Evolutionary conservation across 2,888 invertebrate genomes (phyloP).

Genomic region (Euplagia quadripunctaria): DNA sequence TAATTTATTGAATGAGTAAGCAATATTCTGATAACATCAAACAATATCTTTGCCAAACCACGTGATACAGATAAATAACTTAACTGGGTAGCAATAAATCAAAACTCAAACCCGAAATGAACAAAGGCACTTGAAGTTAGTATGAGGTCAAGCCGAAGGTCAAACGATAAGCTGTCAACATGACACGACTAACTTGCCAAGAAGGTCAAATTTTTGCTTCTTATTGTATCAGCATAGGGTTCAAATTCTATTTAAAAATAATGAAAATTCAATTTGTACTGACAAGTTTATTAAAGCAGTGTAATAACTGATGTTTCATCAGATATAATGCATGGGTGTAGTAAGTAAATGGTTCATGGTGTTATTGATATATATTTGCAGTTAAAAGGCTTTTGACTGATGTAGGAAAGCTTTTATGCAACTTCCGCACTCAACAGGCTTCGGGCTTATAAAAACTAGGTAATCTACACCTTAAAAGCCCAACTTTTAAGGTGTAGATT

Average conservation of each 20-base stretch:
- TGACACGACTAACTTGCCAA: conserved; percentile 55
- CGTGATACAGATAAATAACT: conserved; percentile 1
- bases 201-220: conserved; percentile 49
- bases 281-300: conserved; percentile 48
- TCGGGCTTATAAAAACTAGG: no score
- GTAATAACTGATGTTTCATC: conserved; percentile 41
- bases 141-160: conserved; percentile 64
- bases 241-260: conserved; percentile 15
- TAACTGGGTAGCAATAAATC: conserved; percentile 20
- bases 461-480: no score
- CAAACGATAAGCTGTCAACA: conserved; percentile 59
- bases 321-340: conserved; percentile 45
- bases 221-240: conserved; percentile 31
- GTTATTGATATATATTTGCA: conserved; percentile 20
- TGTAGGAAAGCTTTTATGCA: conserved; percentile 36
- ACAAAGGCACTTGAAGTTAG: conserved; percentile 45
- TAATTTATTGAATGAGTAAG: not conserved
- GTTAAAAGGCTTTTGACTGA: conserved; percentile 31
- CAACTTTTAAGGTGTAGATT: not conserved
- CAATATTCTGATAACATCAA: conserved; percentile 3
- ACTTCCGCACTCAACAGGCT: not conserved
- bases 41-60: conserved; percentile 7
- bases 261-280: conserved; percentile 27
- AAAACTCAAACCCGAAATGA: conserved; percentile 39
- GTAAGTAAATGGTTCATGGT: conserved; percentile 34